Conservation (phyloP, 2,797 vertebrate species). For the Acanthopagrus latus region DNA sequence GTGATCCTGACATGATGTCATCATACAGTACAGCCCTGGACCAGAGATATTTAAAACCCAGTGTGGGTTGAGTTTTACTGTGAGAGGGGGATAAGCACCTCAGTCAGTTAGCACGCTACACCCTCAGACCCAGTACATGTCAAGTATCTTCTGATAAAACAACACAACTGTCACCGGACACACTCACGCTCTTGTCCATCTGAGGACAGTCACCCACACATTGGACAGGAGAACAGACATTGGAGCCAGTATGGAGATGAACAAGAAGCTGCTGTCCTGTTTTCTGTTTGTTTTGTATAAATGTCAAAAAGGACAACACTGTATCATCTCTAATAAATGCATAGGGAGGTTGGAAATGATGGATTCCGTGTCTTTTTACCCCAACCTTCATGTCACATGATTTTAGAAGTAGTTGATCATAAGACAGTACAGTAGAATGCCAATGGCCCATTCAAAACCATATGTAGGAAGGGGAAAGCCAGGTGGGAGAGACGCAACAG, state of each 20-base stretch:
- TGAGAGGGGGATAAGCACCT: neutral
- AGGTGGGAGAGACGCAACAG: too few relatives aligned
- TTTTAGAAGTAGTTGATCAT: neutral
- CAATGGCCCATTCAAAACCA: too few relatives aligned
- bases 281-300: slow-evolving; percentile 77
- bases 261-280: slow-evolving; percentile 74
- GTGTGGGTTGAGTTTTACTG: slow-evolving; percentile 9
- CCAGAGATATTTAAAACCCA: neutral
- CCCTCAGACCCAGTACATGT: neutral
- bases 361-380: neutral
- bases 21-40: slow-evolving; percentile 10
- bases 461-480: neutral
- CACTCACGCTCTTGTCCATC: neutral
- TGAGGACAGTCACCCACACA: neutral
- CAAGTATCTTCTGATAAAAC: neutral
- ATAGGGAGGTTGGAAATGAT: slow-evolving; percentile 72
- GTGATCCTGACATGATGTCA: slow-evolving; percentile 12
- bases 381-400: neutral
- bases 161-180: neutral
- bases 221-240: slow-evolving; percentile 4
- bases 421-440: neutral
- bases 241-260: slow-evolving; percentile 20
- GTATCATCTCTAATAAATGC: slow-evolving; percentile 86
- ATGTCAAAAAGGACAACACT: slow-evolving; percentile 72
- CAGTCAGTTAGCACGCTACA: neutral